Conservation (phyloP, 2,113 vertebrate genomes). For the Cnemophilus loriae region DNA sequence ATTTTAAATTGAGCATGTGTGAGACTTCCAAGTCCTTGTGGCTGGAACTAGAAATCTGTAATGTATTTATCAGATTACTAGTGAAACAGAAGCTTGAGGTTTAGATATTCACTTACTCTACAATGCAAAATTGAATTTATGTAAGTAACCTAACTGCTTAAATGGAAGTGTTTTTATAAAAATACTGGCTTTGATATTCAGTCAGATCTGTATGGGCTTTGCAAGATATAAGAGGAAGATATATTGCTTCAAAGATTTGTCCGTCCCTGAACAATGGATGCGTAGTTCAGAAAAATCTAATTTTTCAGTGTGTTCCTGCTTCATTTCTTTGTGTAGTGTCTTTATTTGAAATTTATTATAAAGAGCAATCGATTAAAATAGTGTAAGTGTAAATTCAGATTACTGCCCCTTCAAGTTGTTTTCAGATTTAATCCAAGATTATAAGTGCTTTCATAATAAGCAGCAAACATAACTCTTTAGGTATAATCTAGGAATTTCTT, state of each 20-base stretch:
- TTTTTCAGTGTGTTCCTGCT: background rate
- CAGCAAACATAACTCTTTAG: background rate
- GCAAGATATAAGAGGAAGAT: background rate
- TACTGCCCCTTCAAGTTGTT: background rate
- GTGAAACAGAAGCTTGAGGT: background rate
- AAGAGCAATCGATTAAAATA: background rate
- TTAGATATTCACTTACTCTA: background rate
- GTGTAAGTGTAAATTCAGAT: background rate
- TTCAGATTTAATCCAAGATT: background rate
- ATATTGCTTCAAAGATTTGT: background rate
- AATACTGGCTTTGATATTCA: background rate
- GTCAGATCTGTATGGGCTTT: background rate
- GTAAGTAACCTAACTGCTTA: background rate
- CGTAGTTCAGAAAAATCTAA: background rate
- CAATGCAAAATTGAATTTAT: background rate
- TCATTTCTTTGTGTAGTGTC: background rate
- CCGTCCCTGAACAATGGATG: background rate
- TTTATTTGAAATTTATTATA: background rate
- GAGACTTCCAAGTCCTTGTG: background rate
- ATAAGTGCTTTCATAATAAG: background rate
- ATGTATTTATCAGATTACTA: background rate
- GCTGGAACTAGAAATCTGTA: background rate
- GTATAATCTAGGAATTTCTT: background rate
- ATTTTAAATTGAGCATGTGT: slow-evolving; percentile 24
- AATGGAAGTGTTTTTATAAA: background rate